Percentiles rank a stretch among this genome's conserved stretches.
Conservation (phyloP, 2,113 vertebrate genomes). For the Psittacula cyanocephala region DNA sequence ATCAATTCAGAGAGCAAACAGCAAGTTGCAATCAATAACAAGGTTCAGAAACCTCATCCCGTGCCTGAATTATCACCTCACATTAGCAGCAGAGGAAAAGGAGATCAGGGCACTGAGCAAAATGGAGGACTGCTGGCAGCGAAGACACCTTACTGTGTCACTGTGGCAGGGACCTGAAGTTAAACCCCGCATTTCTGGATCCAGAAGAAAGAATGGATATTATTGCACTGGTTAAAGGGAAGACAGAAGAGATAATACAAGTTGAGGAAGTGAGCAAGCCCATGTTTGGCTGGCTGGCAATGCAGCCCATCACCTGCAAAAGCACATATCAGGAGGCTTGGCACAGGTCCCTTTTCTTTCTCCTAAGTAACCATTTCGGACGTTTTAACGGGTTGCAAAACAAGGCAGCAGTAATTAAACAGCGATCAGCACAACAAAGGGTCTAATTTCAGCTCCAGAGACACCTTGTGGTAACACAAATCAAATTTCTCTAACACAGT, state of each 20-base stretch:
- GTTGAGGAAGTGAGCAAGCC: background rate
- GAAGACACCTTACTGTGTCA: fast-evolving
- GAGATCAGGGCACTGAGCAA: background rate
- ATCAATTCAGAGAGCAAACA: background rate
- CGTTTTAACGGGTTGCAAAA: background rate
- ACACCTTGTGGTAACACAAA: background rate
- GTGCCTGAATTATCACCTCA: background rate
- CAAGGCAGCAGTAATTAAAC: fast-evolving
- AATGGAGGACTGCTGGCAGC: too few species aligned
- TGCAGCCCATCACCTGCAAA: background rate
- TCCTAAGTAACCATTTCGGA: fast-evolving
- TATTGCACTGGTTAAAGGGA: background rate
- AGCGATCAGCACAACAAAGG: background rate
- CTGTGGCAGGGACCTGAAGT: background rate
- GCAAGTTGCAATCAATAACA: background rate
- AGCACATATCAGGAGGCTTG: background rate
- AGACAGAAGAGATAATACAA: background rate
- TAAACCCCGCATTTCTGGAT: fast-evolving
- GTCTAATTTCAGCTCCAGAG: background rate
- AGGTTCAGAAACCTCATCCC: background rate
- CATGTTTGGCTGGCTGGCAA: fast-evolving
- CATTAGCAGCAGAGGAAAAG: background rate
- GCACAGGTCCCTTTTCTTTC: too few species aligned
- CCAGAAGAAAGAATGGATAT: background rate
- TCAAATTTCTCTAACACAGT: background rate